phyloP scores from a whole-genome alignment of 2,888 invertebrate genomes.

The Dromius quadrimaculatus region DNA sequence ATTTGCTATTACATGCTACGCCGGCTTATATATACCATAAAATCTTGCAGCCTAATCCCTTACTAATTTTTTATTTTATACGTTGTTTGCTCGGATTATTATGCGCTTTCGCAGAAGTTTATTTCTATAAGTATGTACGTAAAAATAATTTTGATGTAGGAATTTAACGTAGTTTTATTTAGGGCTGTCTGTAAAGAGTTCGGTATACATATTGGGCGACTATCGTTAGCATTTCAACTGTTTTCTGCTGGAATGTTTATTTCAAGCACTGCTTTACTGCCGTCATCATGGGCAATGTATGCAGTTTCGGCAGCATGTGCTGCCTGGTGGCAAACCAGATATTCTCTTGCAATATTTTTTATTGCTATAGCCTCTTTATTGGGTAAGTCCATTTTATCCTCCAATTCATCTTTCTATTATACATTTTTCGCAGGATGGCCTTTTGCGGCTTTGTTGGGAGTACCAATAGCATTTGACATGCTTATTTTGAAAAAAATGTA shows the following conservation, averaged over 20 bases:
- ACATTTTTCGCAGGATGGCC: slow-evolving; percentile 88
- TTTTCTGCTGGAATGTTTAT: slow-evolving; percentile 94
- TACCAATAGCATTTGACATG: slow-evolving; percentile 91
- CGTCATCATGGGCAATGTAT: slow-evolving; percentile 95
- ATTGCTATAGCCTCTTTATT: slow-evolving; percentile 85
- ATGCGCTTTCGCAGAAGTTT: slow-evolving; percentile 87
- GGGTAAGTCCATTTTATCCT: slow-evolving; percentile 63
- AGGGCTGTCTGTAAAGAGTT: slow-evolving; percentile 92
- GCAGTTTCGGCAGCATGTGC: slow-evolving; percentile 86
- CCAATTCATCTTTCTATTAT: neutral
- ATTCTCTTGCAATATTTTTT: slow-evolving; percentile 83
- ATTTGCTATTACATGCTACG: slow-evolving; percentile 88
- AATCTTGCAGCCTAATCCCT: slow-evolving; percentile 81
- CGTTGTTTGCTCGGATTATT: slow-evolving; percentile 84
- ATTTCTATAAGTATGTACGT: slow-evolving; percentile 89
- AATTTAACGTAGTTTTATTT: slow-evolving; percentile 55
- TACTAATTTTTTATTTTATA: slow-evolving; percentile 89
- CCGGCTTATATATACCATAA: slow-evolving; percentile 87
- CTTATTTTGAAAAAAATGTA: slow-evolving; percentile 76
- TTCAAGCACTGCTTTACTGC: slow-evolving; percentile 87
- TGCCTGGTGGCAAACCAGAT: slow-evolving; percentile 88
- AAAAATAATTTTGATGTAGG: slow-evolving; percentile 7
- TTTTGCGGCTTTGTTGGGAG: slow-evolving; percentile 92
- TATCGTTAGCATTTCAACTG: slow-evolving; percentile 83
- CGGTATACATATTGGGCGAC: slow-evolving; percentile 88